These are phyloP conservation scores for Hycleus phaleratus DNA, from an alignment of 1,140 invertebrate species.

Conservation along the genomic window DNA sequence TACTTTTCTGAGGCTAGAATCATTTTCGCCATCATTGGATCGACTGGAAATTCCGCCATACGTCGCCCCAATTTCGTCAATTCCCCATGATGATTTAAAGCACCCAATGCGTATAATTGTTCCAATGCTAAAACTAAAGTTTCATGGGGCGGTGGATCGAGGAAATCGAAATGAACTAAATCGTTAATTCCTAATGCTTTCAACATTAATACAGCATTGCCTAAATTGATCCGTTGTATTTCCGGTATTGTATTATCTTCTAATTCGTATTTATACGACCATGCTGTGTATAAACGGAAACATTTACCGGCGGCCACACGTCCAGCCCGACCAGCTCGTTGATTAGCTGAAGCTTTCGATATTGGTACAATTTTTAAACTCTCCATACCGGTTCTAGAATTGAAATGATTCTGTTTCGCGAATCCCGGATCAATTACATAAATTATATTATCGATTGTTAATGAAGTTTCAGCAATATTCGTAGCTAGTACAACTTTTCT, in stretches of 20 bases:
- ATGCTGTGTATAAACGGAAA: slow-evolving; percentile 93
- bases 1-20: slow-evolving; percentile 94
- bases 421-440: slow-evolving; percentile 99
- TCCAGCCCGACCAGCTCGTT: slow-evolving; percentile 86
- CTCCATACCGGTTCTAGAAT: slow-evolving; percentile 89
- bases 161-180: slow-evolving; percentile 95
- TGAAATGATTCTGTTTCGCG: slow-evolving; percentile 99
- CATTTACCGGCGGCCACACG: slow-evolving; percentile 94
- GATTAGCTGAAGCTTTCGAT: slow-evolving; percentile 94
- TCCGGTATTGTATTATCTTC: slow-evolving; percentile 98
- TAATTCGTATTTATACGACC: slow-evolving; percentile 96
- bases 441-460: slow-evolving; percentile 98
- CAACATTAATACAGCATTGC: slow-evolving; percentile 93
- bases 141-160: slow-evolving; percentile 97
- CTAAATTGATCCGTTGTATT: slow-evolving; percentile 95
- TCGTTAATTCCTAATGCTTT: slow-evolving; percentile 98
- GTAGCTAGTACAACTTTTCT: slow-evolving; percentile 96
- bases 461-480: slow-evolving; percentile 98
- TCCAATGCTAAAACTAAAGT: slow-evolving; percentile 92
- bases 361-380: slow-evolving; percentile 96
- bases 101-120: slow-evolving; percentile 96
- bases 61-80: slow-evolving; percentile 91
- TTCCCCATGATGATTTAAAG: slow-evolving; percentile 94
- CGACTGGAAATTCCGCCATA: slow-evolving; percentile 99
- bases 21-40: slow-evolving; percentile 99